These are phyloP conservation scores for Crocallis elinguaria DNA, from an alignment of 2,888 invertebrate species.

Conservation along the genomic window DNA sequence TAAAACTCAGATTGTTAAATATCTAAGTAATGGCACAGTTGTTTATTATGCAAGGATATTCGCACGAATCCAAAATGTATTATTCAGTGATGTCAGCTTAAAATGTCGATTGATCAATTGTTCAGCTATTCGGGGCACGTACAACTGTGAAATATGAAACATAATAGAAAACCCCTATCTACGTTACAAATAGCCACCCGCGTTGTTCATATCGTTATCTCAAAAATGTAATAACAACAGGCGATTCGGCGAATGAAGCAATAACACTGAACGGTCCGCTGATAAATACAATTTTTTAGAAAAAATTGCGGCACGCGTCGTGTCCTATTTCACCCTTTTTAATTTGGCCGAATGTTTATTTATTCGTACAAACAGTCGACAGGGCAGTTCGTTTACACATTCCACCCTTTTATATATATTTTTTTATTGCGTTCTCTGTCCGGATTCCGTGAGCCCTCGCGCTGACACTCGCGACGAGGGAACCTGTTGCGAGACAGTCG, in stretches of 20 bases:
- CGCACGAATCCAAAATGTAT: slow-evolving; percentile 1
- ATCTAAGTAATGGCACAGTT: too few species aligned
- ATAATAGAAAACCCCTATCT: slow-evolving; percentile 26
- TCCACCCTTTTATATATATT: slow-evolving; percentile 59
- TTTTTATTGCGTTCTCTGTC: slow-evolving; percentile 41
- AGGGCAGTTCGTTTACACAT: slow-evolving; percentile 67
- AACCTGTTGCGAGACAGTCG: slow-evolving; percentile 41
- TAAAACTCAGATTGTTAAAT: too few species aligned
- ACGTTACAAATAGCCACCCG: slow-evolving; percentile 17
- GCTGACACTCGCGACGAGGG: slow-evolving; percentile 35
- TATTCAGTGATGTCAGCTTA: neutral
- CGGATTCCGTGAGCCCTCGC: slow-evolving; percentile 37
- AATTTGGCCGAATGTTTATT: slow-evolving; percentile 76
- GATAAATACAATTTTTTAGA: slow-evolving; percentile 52
- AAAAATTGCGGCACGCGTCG: slow-evolving; percentile 48
- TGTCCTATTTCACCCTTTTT: slow-evolving; percentile 60
- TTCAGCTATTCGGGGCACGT: slow-evolving; percentile 18
- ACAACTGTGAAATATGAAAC: slow-evolving; percentile 23
- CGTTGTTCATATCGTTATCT: slow-evolving; percentile 33
- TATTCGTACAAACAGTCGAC: slow-evolving; percentile 67
- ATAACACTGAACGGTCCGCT: slow-evolving; percentile 44
- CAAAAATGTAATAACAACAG: slow-evolving; percentile 32
- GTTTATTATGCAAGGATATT: too few species aligned
- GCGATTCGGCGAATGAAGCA: slow-evolving; percentile 45
- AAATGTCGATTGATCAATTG: slow-evolving; percentile 19